phyloP scores from a whole-genome alignment of 2,888 invertebrate species.

The Melipona beecheii region DNA sequence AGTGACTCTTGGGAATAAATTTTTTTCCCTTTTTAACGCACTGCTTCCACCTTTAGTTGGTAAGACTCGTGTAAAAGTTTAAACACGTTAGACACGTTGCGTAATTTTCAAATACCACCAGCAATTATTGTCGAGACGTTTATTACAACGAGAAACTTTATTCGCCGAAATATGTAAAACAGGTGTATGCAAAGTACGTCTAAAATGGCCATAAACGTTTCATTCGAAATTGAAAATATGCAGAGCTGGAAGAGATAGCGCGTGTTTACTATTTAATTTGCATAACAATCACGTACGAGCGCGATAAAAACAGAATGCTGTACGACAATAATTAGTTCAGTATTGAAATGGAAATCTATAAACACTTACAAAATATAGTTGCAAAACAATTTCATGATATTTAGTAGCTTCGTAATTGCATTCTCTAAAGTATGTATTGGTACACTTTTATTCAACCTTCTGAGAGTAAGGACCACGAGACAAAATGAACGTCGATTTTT shows the following conservation, averaged over 20 bases:
- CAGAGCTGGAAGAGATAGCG: background rate
- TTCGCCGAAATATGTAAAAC: no score
- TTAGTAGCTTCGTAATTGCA: no score
- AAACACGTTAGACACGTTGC: no score
- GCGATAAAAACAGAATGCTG: background rate
- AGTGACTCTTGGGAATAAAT: background rate
- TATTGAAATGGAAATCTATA: background rate
- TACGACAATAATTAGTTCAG: background rate
- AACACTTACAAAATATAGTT: background rate
- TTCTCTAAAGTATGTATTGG: background rate
- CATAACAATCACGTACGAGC: background rate
- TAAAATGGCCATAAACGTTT: background rate
- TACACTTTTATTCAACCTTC: background rate
- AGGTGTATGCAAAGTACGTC: background rate
- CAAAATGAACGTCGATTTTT: background rate
- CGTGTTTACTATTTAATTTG: background rate
- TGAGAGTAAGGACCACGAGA: background rate
- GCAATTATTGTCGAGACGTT: no score
- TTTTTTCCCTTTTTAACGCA: no score
- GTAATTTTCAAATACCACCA: no score
- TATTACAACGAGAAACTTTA: no score
- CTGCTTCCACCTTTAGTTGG: no score
- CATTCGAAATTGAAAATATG: background rate
- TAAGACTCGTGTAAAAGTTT: no score
- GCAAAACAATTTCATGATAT: background rate